Conservation (phyloP, 2,888 invertebrate species). For the Ctenicera cuprea region DNA sequence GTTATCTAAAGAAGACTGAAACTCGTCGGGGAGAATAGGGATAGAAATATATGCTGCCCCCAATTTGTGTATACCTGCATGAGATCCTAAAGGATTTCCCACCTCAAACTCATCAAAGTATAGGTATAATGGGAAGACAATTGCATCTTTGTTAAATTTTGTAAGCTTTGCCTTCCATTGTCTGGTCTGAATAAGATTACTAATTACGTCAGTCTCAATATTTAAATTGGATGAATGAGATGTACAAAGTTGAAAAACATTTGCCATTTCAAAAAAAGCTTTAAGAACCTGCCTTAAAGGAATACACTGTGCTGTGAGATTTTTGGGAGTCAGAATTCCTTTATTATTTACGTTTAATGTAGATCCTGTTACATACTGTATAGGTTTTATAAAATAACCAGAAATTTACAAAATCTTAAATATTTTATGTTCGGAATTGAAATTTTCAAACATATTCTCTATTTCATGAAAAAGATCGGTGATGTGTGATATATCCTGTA, state of each 20-base stretch:
- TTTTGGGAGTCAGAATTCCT: too few species aligned
- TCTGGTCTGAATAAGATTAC: too few species aligned
- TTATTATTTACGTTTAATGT: too few species aligned
- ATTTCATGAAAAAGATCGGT: neutral
- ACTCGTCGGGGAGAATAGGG: slow-evolving; percentile 50
- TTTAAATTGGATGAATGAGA: too few species aligned
- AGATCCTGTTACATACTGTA: neutral
- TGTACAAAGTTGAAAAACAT: too few species aligned
- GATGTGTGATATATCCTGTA: too few species aligned
- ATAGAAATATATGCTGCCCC: slow-evolving; percentile 56
- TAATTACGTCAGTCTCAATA: too few species aligned
- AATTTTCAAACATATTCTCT: neutral
- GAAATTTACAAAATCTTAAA: neutral
- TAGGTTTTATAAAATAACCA: neutral
- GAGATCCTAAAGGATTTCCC: slow-evolving; percentile 56
- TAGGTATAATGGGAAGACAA: slow-evolving; percentile 35
- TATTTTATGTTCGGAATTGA: neutral
- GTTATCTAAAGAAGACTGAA: slow-evolving; percentile 43
- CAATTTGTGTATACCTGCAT: slow-evolving; percentile 56
- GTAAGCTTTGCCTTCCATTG: too few species aligned
- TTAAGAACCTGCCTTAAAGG: too few species aligned
- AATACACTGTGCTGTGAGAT: too few species aligned
- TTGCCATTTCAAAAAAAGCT: too few species aligned
- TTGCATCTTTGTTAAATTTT: too few species aligned
- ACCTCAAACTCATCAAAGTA: slow-evolving; percentile 58